Base-by-base conservation (phyloP, 2,113 vertebrate genomes). In the Bothrops jararaca region DNA sequence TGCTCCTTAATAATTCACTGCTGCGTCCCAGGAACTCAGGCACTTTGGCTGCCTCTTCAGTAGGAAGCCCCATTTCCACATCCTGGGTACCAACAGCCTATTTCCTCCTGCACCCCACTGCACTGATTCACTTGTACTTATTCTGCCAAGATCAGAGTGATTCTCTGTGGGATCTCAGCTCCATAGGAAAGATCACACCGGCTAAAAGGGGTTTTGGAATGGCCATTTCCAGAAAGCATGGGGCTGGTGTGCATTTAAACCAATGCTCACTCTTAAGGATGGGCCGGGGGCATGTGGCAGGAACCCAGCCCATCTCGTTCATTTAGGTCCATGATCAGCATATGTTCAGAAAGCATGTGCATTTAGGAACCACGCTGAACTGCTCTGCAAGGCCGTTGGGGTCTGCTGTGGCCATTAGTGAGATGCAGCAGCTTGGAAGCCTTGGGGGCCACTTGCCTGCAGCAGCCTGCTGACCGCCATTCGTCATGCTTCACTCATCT, bases 401-500 rank as follows among this genome's bases (percentile, higher is more conserved):
- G 13, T 18, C 5, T 74, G 13, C 64, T 74, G 13, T 18, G n/a
- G 15, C 64, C 15, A 4, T 74, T 74, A 18, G n/a, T 34, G n/a
- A 7, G 5, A 74, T 15, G 5, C 64, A 18, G 64, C n/a, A 34
- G 13, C 12, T 4, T n/a, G 64, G 64, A 13, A n/a, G 60, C 60
- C 26, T 12, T 29, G 60, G 11, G 29, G 8, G 2, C 64, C 64
- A 5, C 29, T 11, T 12, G 64, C 29, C 29, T 34, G 64, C 64
- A 69, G 60, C 60, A 34, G n/a, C 64, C 12, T 15, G n/a, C 29
- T 18, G 29, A 34, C 64, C 64, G n/a, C 58, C 58, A 64, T 29
- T 26, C 58, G 1, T 29, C 58, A 64, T 0, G 13, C n/a, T 34
- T 2, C 64, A 69, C 29, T n/a, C n/a, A n/a, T 12, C 1, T 1